phyloP scores from a whole-genome alignment of 2,113 vertebrate species.

The Poeciliopsis prolifica region DNA sequence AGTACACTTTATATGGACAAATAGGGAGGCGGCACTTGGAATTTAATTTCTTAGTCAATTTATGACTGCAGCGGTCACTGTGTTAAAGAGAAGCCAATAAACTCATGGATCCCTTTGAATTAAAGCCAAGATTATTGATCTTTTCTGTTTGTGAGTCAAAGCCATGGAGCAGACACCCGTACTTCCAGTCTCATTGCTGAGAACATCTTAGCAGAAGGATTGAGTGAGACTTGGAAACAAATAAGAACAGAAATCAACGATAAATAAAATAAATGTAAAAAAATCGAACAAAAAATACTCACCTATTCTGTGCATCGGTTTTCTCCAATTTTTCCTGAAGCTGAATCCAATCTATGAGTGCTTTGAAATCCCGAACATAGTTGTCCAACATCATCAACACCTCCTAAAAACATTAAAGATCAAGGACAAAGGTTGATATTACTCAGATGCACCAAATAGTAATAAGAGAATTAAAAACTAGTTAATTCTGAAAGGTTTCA shows the following conservation, averaged over 20 bases:
- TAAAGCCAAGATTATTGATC: slow-evolving; percentile 71
- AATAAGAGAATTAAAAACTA: background rate
- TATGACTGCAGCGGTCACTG: slow-evolving; percentile 68
- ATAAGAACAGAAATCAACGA: background rate
- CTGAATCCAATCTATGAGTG: slow-evolving; percentile 98
- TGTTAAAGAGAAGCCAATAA: slow-evolving; percentile 76
- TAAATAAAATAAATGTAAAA: background rate
- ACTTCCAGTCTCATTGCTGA: slow-evolving; percentile 46
- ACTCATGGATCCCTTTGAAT: slow-evolving; percentile 70
- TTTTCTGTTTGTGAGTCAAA: slow-evolving; percentile 60
- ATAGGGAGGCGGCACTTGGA: slow-evolving; percentile 47
- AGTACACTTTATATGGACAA: slow-evolving; percentile 51
- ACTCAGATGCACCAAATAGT: background rate
- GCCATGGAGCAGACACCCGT: slow-evolving; percentile 50
- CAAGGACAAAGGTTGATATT: background rate
- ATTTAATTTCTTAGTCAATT: slow-evolving; percentile 75
- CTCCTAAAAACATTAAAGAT: slow-evolving; percentile 78
- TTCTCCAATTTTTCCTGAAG: slow-evolving; percentile 99
- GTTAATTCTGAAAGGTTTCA: background rate
- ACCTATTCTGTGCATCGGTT: slow-evolving; percentile 98
- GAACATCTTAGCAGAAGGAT: slow-evolving; percentile 34
- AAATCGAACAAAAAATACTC: slow-evolving; percentile 17
- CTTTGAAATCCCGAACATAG: slow-evolving; percentile 98
- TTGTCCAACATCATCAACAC: slow-evolving; percentile 99
- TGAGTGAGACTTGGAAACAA: slow-evolving; percentile 21